A percentile compares a stretch with the other conserved stretches of the same genome.
Evolutionary conservation across 2,888 invertebrate species (phyloP).

Genomic region (Spatulosminthurus flaviceps): DNA sequence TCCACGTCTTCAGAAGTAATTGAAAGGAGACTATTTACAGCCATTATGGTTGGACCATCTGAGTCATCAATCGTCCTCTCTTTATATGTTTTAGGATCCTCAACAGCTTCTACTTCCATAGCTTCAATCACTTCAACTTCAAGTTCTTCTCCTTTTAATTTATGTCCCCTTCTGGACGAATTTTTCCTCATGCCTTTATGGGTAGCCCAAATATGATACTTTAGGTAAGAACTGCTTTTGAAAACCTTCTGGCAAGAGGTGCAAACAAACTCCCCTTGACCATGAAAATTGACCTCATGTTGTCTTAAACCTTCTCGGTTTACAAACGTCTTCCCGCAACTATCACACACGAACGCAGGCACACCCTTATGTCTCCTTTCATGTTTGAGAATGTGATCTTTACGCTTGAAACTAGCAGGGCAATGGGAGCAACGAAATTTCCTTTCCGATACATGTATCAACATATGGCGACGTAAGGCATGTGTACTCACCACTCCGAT

Average conservation of each 20-base stretch:
- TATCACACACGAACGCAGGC: not conserved
- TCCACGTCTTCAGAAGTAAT: too few relatives aligned
- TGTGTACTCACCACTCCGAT: not conserved
- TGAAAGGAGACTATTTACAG: too few relatives aligned
- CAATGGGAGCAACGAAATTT: not conserved
- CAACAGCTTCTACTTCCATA: too few relatives aligned
- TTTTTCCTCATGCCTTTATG: not conserved
- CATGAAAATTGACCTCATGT: not conserved
- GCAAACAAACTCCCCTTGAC: not conserved
- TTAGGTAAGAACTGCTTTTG: not conserved
- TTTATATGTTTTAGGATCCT: too few relatives aligned
- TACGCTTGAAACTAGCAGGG: not conserved
- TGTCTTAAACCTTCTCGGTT: not conserved
- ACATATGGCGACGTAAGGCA: not conserved
- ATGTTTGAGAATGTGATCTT: not conserved
- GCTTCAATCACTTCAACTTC: too few relatives aligned
- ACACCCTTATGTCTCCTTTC: not conserved
- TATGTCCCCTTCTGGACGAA: too few relatives aligned
- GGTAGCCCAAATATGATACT: not conserved
- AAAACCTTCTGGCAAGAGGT: not conserved
- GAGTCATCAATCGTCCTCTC: too few relatives aligned
- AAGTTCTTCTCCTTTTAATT: too few relatives aligned
- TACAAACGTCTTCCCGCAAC: not conserved
- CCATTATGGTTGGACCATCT: too few relatives aligned
- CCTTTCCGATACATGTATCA: not conserved